Evolutionary conservation across 2,888 invertebrate genomes (phyloP).

Genomic region (Lumbricus terrestris): DNA sequence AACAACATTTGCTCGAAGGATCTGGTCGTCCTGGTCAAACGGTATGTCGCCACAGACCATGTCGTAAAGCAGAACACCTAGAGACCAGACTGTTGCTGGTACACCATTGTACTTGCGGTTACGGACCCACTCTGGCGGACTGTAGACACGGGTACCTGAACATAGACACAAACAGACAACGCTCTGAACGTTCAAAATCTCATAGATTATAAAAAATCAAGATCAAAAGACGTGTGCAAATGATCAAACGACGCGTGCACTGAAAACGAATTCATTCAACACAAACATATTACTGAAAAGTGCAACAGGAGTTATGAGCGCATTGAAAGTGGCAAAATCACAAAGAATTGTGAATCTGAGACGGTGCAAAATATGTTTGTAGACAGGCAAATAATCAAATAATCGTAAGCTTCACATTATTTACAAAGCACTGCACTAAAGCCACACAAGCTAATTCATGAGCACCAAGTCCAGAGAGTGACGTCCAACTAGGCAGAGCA

Average conservation of each 20-base stretch:
- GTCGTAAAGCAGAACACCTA: constrained; percentile 67
- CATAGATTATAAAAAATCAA: not conserved
- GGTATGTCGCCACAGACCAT: constrained; percentile 70
- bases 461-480: too few relatives aligned
- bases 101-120: constrained; percentile 63
- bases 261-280: not conserved
- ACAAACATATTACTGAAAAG: not conserved
- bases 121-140: constrained; percentile 68
- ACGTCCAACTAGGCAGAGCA: too few relatives aligned
- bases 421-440: too few relatives aligned
- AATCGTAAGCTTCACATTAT: too few relatives aligned
- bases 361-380: too few relatives aligned
- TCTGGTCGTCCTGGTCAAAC: constrained; percentile 65
- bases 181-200: not conserved
- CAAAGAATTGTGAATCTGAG: too few relatives aligned
- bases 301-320: too few relatives aligned
- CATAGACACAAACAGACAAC: not conserved
- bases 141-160: constrained; percentile 67
- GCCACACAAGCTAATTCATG: too few relatives aligned
- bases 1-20: constrained; percentile 50
- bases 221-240: not conserved
- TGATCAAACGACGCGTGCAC: not conserved
- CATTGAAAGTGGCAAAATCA: too few relatives aligned
- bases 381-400: too few relatives aligned
- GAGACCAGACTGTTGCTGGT: constrained; percentile 67